Conservation (phyloP, 2,797 vertebrate genomes). For the Notoglanidium macrostoma region DNA sequence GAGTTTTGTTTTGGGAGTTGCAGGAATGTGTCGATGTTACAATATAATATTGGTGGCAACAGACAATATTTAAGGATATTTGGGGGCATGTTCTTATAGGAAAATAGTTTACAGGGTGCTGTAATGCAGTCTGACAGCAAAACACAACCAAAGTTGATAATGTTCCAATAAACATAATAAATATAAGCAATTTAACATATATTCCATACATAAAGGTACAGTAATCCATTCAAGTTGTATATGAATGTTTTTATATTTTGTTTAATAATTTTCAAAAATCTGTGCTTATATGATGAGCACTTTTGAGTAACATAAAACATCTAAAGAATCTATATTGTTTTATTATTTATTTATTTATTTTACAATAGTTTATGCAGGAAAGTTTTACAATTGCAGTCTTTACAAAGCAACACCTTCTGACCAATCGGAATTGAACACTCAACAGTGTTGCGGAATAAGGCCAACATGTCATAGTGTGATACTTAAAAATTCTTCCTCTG, state of each 20-base stretch:
- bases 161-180: neutral
- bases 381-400: neutral
- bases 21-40: neutral
- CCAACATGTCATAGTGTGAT: neutral
- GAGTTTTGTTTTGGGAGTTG: neutral
- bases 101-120: neutral
- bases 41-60: neutral
- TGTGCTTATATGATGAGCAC: neutral
- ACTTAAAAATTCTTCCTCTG: neutral
- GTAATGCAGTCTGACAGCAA: neutral
- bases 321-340: neutral
- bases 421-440: neutral
- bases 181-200: neutral
- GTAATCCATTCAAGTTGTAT: neutral
- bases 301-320: neutral
- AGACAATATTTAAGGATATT: neutral
- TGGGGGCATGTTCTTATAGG: neutral
- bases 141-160: neutral
- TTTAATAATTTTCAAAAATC: no score
- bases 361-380: neutral
- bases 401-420: neutral
- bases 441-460: neutral
- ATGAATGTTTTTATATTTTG: neutral
- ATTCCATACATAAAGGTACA: neutral
- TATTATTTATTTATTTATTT: neutral